These are phyloP conservation scores for Steatocranus sp. DNA, from an alignment of 2,797 vertebrate genomes.

Conservation along the genomic window DNA sequence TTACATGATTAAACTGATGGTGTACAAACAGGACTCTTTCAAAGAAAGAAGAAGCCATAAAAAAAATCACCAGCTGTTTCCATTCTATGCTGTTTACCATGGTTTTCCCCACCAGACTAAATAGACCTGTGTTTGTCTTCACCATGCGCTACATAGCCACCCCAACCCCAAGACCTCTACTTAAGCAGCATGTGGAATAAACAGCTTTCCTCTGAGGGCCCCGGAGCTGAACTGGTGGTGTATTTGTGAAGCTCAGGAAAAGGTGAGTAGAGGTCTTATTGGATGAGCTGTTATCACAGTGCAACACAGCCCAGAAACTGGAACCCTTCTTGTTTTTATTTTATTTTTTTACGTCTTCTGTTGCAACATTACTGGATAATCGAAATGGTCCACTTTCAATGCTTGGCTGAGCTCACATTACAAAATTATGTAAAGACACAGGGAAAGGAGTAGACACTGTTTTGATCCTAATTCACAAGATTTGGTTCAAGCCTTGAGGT, in stretches of 20 bases:
- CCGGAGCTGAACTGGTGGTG: conserved; percentile 46
- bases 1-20: conserved; percentile 10
- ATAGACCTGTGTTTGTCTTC: conserved; percentile 74
- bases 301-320: conserved; percentile 49
- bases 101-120: conserved; percentile 68
- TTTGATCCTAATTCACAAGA: conserved; percentile 64
- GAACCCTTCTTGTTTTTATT: conserved; percentile 40
- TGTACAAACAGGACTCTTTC: conserved; percentile 42
- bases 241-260: conserved; percentile 36
- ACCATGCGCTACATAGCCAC: conserved; percentile 62
- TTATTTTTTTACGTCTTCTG: conserved; percentile 16
- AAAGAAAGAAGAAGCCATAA: conserved; percentile 17
- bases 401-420: conserved; percentile 49
- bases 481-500: conserved; percentile 53
- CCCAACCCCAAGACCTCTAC: conserved; percentile 67
- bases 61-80: conserved; percentile 67
- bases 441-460: conserved; percentile 49
- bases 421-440: conserved; percentile 69
- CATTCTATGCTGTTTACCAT: conserved; percentile 67
- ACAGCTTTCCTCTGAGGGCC: conserved; percentile 70
- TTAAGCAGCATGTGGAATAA: conserved; percentile 69
- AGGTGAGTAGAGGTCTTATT: conserved; percentile 56
- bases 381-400: conserved; percentile 58
- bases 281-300: conserved; percentile 68
- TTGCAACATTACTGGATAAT: conserved; percentile 48